phyloP scores from a whole-genome alignment of 2,113 vertebrate species.

The Seriola rivoliana region DNA sequence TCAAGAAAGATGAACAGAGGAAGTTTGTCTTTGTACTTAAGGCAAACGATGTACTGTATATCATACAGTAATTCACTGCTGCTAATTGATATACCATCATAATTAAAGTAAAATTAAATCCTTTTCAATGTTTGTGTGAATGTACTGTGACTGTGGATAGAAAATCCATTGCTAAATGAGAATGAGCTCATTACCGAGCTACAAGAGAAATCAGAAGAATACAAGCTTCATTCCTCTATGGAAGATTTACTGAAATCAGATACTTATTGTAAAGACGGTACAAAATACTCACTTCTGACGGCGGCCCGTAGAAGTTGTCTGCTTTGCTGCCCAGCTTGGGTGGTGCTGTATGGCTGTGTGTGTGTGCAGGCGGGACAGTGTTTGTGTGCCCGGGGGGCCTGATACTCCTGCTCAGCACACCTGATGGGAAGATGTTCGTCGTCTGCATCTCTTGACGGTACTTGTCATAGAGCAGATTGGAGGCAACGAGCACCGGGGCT shows the following conservation, averaged over 20 bases:
- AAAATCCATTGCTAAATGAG: not conserved
- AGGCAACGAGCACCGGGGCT: slow-evolving; percentile 80
- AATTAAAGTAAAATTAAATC: not conserved
- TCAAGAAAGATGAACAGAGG: slow-evolving; percentile 14
- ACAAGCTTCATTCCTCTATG: not conserved
- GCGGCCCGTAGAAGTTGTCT: slow-evolving; percentile 84
- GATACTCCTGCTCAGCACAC: slow-evolving; percentile 88
- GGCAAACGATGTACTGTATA: not conserved
- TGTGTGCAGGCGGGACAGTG: slow-evolving; percentile 65
- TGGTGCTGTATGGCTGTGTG: slow-evolving; percentile 87
- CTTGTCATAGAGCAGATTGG: slow-evolving; percentile 89
- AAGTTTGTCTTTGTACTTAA: slow-evolving; percentile 3
- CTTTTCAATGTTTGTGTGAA: not conserved
- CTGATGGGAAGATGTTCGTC: slow-evolving; percentile 88
- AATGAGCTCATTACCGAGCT: not conserved
- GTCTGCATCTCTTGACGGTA: slow-evolving; percentile 92
- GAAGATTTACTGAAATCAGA: not conserved
- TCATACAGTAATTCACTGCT: slow-evolving; percentile 6
- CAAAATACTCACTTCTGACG: slow-evolving; percentile 69
- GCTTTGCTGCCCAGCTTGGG: slow-evolving; percentile 87
- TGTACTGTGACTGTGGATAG: not conserved
- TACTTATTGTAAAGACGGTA: not conserved
- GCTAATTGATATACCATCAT: slow-evolving; percentile 7
- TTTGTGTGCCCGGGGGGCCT: slow-evolving; percentile 88
- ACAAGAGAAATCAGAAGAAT: not conserved